Evolutionary conservation across 2,888 invertebrate genomes (phyloP), one percentile per base, ranked within the genome.

Genomic region (Meghimatium bilineatum): DNA sequence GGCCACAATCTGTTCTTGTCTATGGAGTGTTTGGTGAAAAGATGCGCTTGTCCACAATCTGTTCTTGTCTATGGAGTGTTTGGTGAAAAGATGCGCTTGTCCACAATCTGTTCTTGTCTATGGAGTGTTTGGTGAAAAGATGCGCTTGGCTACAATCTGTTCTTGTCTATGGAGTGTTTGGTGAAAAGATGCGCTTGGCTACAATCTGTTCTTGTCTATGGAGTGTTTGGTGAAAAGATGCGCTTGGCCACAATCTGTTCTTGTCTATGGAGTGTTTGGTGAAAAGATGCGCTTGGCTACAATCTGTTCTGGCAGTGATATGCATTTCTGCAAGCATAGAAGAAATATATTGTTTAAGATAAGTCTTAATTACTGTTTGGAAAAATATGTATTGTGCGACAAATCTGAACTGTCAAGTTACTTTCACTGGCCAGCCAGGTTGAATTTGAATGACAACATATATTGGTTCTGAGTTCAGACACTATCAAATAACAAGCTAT

Each of bases 91-190:
- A 76, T 76, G 6, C 76, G 12, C 56, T 82, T 82, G 82, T 76
- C 82, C 34, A 76, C 76, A 8, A 67, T 67, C n/a, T 76, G n/a
- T 49, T 17, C 49, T 29, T 14, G 17, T 32, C 56, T 74, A 82
- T 20, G 82, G 82, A 32, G 6, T 75, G 56, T 82, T 67, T 23
- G 49, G 36, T 34, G 32, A 26, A 23, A 67, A 76, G 76, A 76
- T 76, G 6, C 76, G 12, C 56, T 82, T 82, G 82, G 82, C 82
- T n/a, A 76, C 76, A 8, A 67, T 67, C n/a, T 76, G n/a, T 49
- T 17, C 49, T 29, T 14, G 17, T 32, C 56, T 74, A 82, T 20
- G 82, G 82, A 32, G 6, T 75, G 56, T 82, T 67, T 23, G 49
- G 36, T 34, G 32, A 26, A 23, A 67, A 76, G 76, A 76, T 76